These are phyloP conservation scores for Prunella fulvescens DNA, from an alignment of 2,113 vertebrate species.

Conservation along the genomic window DNA sequence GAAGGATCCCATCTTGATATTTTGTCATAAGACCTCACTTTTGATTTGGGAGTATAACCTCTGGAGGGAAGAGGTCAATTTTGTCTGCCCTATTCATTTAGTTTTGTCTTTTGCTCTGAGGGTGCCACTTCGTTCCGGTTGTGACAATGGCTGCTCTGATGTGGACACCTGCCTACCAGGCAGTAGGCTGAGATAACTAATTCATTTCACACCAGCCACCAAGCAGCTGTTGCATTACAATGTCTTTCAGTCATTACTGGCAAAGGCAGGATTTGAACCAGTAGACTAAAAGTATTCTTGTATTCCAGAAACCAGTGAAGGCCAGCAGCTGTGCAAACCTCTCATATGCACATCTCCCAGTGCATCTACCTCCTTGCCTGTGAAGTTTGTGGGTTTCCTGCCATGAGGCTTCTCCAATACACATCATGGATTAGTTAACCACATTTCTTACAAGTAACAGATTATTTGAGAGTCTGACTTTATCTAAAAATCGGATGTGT, in stretches of 20 bases:
- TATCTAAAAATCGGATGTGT: not conserved
- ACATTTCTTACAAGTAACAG: not conserved
- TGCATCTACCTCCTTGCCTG: not conserved
- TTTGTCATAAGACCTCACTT: not conserved
- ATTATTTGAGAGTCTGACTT: not conserved
- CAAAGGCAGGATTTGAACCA: conserved; percentile 18
- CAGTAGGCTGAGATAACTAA: conserved; percentile 26
- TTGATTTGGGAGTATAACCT: not conserved
- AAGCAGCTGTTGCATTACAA: conserved; percentile 43
- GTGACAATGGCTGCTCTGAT: not conserved
- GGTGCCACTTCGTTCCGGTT: not conserved
- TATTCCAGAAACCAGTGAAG: conserved; percentile 2
- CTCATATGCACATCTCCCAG: not conserved
- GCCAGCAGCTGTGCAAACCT: conserved; percentile 35
- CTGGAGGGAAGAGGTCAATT: not conserved
- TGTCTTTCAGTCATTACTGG: conserved; percentile 31
- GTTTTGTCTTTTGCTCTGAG: not conserved
- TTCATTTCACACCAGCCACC: conserved; percentile 36
- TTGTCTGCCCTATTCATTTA: not conserved
- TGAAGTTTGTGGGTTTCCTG: not conserved
- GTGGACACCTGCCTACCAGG: conserved; percentile 8
- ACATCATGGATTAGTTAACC: not conserved
- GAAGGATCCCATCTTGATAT: not conserved
- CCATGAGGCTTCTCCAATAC: not conserved
- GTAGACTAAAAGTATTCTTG: not conserved